These are phyloP conservation scores for Caenorhabditis drosophilae DNA, from an alignment of 2,888 invertebrate species.

Conservation along the genomic window DNA sequence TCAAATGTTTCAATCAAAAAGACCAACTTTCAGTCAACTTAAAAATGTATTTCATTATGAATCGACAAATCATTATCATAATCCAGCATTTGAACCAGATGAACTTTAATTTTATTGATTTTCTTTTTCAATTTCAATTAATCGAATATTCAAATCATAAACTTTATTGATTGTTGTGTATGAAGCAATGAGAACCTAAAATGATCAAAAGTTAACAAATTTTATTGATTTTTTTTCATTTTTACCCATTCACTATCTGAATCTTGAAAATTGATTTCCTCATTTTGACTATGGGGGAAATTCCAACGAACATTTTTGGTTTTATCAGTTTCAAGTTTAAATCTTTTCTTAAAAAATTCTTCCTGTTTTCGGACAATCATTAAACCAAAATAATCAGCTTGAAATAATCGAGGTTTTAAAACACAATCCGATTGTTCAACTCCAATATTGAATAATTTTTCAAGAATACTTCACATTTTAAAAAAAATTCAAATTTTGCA, in stretches of 20 bases:
- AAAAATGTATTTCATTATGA: conserved; percentile 41
- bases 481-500: neutral
- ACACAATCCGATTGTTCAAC: conserved; percentile 11
- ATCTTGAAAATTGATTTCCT: conserved; percentile 19
- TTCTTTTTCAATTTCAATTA: neutral
- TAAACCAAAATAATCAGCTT: conserved; percentile 34
- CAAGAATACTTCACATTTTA: conserved; percentile 29
- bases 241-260: conserved; percentile 34
- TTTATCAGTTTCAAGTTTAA: neutral
- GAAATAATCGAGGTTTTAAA: conserved; percentile 17
- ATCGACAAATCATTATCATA: conserved; percentile 38
- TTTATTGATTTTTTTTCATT: neutral
- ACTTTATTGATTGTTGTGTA: neutral
- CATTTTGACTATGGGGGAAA: conserved; percentile 18
- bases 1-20: conserved; percentile 38
- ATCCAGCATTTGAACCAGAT: conserved; percentile 38
- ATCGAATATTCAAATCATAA: neutral
- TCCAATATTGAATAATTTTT: conserved; percentile 23
- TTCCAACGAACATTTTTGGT: conserved; percentile 9
- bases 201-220: neutral
- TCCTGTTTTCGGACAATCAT: conserved; percentile 24
- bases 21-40: conserved; percentile 48
- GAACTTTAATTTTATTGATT: neutral
- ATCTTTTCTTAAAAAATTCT: neutral
- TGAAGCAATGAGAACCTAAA: conserved; percentile 1